phyloP scores from a whole-genome alignment of 1,140 invertebrate genomes.

The Centruroides vittatus region DNA sequence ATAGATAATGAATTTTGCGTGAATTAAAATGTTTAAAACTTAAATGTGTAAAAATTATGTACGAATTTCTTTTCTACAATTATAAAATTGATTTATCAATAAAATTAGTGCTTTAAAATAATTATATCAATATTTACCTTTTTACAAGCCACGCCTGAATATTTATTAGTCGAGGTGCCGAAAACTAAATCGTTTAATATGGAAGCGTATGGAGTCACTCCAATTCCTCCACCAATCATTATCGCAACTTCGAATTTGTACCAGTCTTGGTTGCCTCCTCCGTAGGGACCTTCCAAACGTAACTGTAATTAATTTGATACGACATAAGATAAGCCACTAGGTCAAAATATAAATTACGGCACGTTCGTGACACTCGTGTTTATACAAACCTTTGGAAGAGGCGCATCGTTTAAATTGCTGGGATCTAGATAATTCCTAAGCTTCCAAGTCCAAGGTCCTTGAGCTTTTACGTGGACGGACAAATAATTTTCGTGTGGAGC shows the following conservation, averaged over 20 bases:
- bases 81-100: too few species aligned
- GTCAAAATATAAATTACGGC: background rate
- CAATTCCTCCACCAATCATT: constrained; percentile 97
- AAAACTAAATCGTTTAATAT: constrained; percentile 95
- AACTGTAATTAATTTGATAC: constrained; percentile 29
- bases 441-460: constrained; percentile 99
- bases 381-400: constrained; percentile 49
- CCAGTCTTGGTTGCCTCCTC: constrained; percentile 98
- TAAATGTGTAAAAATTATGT: too few species aligned
- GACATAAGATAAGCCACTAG: background rate
- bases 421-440: constrained; percentile 92
- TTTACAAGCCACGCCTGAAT: constrained; percentile 87
- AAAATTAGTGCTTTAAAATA: too few species aligned
- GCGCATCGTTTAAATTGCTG: constrained; percentile 73
- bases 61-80: too few species aligned
- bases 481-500: constrained; percentile 95
- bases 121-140: constrained; percentile 42
- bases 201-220: constrained; percentile 97
- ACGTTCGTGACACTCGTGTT: too few species aligned
- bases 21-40: too few species aligned
- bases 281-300: constrained; percentile 92
- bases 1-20: too few species aligned
- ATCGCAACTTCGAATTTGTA: constrained; percentile 96
- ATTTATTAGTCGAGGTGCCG: constrained; percentile 85
- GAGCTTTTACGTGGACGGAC: constrained; percentile 94